Base-by-base conservation (phyloP, 2,888 invertebrate species). In the Pyrrhosoma nymphula region DNA sequence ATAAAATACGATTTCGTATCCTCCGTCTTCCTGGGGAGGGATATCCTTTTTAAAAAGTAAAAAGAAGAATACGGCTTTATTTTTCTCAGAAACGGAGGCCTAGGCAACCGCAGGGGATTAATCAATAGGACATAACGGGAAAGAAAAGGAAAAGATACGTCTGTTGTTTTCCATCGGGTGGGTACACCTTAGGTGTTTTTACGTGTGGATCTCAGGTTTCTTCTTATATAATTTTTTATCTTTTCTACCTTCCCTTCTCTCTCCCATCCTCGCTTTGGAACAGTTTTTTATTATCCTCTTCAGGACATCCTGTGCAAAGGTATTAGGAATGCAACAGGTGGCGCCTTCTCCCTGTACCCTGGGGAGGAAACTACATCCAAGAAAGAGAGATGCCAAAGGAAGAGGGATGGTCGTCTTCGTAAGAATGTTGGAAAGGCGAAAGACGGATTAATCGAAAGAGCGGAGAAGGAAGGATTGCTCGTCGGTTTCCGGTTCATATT, bases 261-360 rank as follows among this genome's bases (percentile, higher is more conserved):
- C 91, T 14, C 93, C 60, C 60, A 0, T 60, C 20, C 60, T 20
- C 12, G 60, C 60, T 91, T 69, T 93, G 93, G 69, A 93, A 75
- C 63, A 47, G n/a, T 93, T 93, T 69, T 93, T 93, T 93, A 75
- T 75, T 93, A 75, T 75, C 75, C 69, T 60, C 93, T 75, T 69
- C 75, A 63, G 39, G 35, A 60, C 91, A 91, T 75, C 47, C 89
- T 89, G 89, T n/a, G 23, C 55, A 3, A 39, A 10, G 47, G 93
- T 93, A 93, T 93, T 93, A 93, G 93, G 69, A 69, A 93, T 93
- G 93, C 93, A 93, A 93, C 93, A 93, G 93, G 93, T 93, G 93
- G 39, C n/a, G 55, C 60, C 47, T 8, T 26, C 69, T 47, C 35
- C 63, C 60, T 60, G 39, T 63, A 39, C 23, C 23, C 23, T 39